These are phyloP conservation scores for Polydesmus complanatus DNA, from an alignment of 2,888 invertebrate genomes.

Conservation along the genomic window DNA sequence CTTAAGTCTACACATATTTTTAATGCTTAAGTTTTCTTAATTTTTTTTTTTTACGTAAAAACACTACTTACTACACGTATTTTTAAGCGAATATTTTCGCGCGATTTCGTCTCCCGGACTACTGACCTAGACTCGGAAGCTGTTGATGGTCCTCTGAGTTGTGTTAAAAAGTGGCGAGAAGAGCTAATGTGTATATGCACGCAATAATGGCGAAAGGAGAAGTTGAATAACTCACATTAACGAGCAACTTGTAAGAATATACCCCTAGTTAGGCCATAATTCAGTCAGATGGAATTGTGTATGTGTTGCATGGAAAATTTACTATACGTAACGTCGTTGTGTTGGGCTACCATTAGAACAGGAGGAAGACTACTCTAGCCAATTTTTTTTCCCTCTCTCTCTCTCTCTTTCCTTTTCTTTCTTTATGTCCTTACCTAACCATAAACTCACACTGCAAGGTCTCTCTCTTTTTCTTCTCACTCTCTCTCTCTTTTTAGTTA, in stretches of 20 bases:
- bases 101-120: neutral
- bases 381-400: neutral
- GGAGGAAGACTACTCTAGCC: neutral
- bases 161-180: neutral
- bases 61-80: no score
- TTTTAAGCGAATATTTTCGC: no score
- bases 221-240: neutral
- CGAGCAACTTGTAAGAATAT: conserved; percentile 6
- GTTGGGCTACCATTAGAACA: neutral
- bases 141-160: neutral
- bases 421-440: neutral
- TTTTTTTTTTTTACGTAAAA: no score
- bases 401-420: neutral
- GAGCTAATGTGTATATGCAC: neutral
- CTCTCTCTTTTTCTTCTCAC: no score
- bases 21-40: no score
- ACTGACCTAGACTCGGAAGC: neutral
- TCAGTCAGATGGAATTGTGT: conserved; percentile 1
- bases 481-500: no score
- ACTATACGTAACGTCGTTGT: no score
- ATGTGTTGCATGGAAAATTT: neutral
- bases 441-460: no score
- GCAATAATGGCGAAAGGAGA: neutral
- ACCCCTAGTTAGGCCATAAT: conserved; percentile 15
- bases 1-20: no score